Conservation (phyloP, 1,140 invertebrate species). For the Drosophila pachea region DNA sequence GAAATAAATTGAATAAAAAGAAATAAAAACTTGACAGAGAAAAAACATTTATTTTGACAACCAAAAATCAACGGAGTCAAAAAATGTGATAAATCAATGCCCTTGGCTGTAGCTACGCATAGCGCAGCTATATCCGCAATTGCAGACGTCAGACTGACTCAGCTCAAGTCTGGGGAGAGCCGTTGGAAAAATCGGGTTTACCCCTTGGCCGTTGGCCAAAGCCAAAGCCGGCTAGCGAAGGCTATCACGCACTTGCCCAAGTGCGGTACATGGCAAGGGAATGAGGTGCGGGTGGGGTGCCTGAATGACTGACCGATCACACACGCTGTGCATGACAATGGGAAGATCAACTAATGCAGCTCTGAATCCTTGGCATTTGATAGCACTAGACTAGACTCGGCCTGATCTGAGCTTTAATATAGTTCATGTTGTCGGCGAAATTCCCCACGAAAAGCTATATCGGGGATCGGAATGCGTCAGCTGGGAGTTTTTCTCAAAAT, state of each 20-base stretch:
- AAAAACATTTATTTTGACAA: conserved; percentile 24
- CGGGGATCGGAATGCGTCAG: conserved; percentile 9
- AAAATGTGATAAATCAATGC: conserved; percentile 44
- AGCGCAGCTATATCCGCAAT: conserved; percentile 7
- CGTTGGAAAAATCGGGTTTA: conserved; percentile 47
- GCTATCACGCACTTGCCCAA: conserved; percentile 56
- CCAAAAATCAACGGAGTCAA: neutral
- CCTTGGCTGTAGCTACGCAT: conserved; percentile 42
- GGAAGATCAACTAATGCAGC: too few relatives aligned
- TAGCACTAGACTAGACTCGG: neutral
- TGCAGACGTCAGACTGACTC: conserved; percentile 33
- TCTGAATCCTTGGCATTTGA: too few relatives aligned
- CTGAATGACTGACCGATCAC: too few relatives aligned
- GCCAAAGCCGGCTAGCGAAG: conserved; percentile 56
- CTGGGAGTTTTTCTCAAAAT: conserved; percentile 19
- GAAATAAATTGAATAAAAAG: conserved; percentile 28
- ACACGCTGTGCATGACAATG: too few relatives aligned
- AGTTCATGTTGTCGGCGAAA: conserved; percentile 7
- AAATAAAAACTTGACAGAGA: conserved; percentile 21
- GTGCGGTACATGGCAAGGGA: conserved; percentile 43
- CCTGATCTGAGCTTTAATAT: neutral
- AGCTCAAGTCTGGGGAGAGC: neutral
- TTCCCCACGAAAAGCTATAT: conserved; percentile 17
- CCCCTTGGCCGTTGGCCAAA: conserved; percentile 27
- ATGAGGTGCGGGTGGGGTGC: conserved; percentile 20